phyloP scores from a whole-genome alignment of 1,140 invertebrate species.

The Micrasema minimum region DNA sequence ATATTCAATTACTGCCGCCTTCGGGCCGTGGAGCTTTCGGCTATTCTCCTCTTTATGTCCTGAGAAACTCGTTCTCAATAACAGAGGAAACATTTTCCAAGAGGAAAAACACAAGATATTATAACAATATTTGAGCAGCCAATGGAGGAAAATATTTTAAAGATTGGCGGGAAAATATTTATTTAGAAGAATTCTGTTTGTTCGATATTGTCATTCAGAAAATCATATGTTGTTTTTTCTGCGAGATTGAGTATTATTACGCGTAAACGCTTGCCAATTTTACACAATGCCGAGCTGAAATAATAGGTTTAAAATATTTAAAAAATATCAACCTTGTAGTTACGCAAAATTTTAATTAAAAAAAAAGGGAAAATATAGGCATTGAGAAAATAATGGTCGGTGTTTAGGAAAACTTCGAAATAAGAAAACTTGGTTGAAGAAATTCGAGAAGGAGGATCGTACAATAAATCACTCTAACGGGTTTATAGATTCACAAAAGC shows the following conservation, averaged over 20 bases:
- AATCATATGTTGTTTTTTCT: no score
- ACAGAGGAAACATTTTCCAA: not conserved
- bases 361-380: not conserved
- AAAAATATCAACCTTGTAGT: no score
- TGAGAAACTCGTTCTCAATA: not conserved
- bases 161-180: not conserved
- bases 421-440: not conserved
- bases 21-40: not conserved
- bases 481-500: slow-evolving; percentile 16
- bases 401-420: not conserved
- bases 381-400: not conserved
- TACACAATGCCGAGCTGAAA: not conserved
- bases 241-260: no score
- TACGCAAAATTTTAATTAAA: not conserved
- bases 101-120: slow-evolving; percentile 8
- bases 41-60: not conserved
- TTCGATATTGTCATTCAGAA: no score
- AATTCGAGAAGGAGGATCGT: not conserved
- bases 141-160: not conserved
- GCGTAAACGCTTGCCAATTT: no score
- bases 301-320: not conserved
- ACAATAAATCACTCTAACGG: slow-evolving; percentile 17
- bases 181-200: not conserved
- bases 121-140: not conserved
- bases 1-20: slow-evolving; percentile 47